A percentile compares a stretch with the other conserved stretches of the same genome.
Conservation (phyloP, 2,888 invertebrate genomes). For the Sinhomidia bicolor region DNA sequence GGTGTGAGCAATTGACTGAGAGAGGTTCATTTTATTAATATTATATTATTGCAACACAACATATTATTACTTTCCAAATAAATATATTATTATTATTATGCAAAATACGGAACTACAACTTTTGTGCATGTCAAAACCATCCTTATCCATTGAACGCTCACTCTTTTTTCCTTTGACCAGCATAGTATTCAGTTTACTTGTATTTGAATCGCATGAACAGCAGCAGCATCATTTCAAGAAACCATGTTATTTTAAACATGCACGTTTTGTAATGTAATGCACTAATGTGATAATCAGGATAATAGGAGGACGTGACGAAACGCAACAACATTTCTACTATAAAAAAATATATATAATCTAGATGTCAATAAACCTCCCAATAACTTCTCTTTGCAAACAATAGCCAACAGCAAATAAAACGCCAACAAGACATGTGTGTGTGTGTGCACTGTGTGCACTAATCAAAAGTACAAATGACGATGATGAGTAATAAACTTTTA, state of each 20-base stretch:
- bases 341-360: not conserved
- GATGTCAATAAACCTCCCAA: not conserved
- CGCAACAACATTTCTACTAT: not conserved
- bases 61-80: too few relatives aligned
- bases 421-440: slow-evolving; percentile 17
- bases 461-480: slow-evolving; percentile 15
- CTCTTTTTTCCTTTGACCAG: not conserved
- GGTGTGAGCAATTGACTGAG: slow-evolving; percentile 3
- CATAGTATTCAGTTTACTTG: not conserved
- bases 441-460: not conserved
- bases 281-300: not conserved
- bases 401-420: not conserved
- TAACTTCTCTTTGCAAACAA: slow-evolving; percentile 9
- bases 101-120: slow-evolving; percentile 41
- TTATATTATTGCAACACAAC: slow-evolving; percentile 23
- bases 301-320: slow-evolving; percentile 22
- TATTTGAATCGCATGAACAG: not conserved
- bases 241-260: not conserved
- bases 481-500: slow-evolving; percentile 10
- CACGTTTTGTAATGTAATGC: not conserved
- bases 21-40: slow-evolving; percentile 32
- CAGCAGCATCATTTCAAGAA: not conserved
- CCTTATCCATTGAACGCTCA: not conserved
- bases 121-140: slow-evolving; percentile 42
- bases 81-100: too few relatives aligned